A percentile compares a stretch with the other conserved stretches of the same genome.
These are phyloP conservation scores for Miltochrista miniata DNA, from an alignment of 2,888 invertebrate species.

Conservation along the genomic window DNA sequence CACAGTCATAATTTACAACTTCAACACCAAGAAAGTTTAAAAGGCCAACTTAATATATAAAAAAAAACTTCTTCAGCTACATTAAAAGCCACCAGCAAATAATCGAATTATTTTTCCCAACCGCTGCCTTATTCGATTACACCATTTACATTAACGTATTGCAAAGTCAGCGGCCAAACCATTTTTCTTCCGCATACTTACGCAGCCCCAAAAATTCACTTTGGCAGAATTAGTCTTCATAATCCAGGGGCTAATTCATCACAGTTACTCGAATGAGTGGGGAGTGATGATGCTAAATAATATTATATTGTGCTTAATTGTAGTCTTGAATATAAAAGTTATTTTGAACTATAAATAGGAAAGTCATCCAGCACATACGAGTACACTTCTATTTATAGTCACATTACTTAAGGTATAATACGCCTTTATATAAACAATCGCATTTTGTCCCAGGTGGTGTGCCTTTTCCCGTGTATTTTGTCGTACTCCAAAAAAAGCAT, in stretches of 20 bases:
- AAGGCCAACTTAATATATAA: too few relatives aligned
- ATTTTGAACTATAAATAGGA: not conserved
- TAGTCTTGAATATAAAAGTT: not conserved
- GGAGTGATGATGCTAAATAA: slow-evolving; percentile 60
- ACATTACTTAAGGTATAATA: too few relatives aligned
- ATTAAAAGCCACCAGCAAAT: not conserved
- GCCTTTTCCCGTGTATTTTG: too few relatives aligned
- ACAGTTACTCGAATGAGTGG: slow-evolving; percentile 42
- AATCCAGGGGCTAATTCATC: slow-evolving; percentile 71
- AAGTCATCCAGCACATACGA: too few relatives aligned
- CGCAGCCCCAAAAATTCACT: slow-evolving; percentile 70
- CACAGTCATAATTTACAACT: too few relatives aligned
- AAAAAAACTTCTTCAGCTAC: too few relatives aligned
- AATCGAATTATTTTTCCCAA: not conserved
- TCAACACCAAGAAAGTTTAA: too few relatives aligned
- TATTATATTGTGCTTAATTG: slow-evolving; percentile 18
- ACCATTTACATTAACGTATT: slow-evolving; percentile 59
- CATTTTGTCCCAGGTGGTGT: too few relatives aligned
- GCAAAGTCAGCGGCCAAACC: slow-evolving; percentile 64
- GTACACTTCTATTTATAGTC: too few relatives aligned
- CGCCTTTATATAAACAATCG: too few relatives aligned
- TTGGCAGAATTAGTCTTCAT: slow-evolving; percentile 61
- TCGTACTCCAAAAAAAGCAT: too few relatives aligned
- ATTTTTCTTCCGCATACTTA: slow-evolving; percentile 70
- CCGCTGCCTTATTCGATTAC: slow-evolving; percentile 65